These are phyloP conservation scores for Thoracochromis brauschi DNA, from an alignment of 2,113 vertebrate genomes.

Conservation along the genomic window DNA sequence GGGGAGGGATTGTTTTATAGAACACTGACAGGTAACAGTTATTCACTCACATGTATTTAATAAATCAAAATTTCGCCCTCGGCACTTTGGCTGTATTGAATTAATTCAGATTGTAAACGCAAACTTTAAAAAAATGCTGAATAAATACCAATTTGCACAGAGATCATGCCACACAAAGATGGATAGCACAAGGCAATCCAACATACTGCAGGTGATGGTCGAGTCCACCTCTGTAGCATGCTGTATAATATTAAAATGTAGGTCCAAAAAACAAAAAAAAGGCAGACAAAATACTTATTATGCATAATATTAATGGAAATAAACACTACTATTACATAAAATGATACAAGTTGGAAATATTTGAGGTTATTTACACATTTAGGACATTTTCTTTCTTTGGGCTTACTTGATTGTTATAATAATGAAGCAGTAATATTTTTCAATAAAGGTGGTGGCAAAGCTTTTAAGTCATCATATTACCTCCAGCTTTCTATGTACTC, in stretches of 20 bases:
- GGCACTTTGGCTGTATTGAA: neutral
- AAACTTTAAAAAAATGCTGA: neutral
- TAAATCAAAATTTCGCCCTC: neutral
- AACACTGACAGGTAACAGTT: neutral
- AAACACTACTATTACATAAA: neutral
- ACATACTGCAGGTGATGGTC: neutral
- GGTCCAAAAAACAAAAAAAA: neutral
- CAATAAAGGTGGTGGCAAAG: neutral
- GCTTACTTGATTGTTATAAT: neutral
- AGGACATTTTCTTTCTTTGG: neutral
- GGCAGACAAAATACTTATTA: neutral
- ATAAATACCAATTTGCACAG: neutral
- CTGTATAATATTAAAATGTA: neutral
- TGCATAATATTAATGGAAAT: neutral
- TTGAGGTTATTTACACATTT: conserved; percentile 1
- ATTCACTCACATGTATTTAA: neutral
- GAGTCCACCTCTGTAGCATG: neutral
- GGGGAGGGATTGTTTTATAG: neutral
- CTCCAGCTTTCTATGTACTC: neutral
- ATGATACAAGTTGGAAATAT: neutral
- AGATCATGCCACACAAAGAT: neutral
- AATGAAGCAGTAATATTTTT: neutral
- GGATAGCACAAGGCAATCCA: neutral
- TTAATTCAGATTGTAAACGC: neutral
- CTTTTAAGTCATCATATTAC: neutral